phyloP scores from a whole-genome alignment of 2,797 vertebrate genomes.

The Iguana delicatissima region DNA sequence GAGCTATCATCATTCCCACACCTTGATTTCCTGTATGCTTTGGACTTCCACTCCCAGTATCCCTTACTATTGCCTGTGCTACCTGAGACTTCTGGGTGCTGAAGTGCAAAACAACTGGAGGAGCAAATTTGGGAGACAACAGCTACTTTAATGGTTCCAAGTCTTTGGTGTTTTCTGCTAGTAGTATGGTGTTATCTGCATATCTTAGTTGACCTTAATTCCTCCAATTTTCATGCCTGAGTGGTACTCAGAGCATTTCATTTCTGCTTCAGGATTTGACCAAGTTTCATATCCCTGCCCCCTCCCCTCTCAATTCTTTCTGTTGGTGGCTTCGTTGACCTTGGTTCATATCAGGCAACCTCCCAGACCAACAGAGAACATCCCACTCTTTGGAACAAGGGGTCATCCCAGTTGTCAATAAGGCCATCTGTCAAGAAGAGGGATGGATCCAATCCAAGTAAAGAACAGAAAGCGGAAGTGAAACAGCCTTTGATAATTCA shows the following conservation, averaged over 20 bases:
- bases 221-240: too few relatives aligned
- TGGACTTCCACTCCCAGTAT: background rate
- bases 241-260: too few relatives aligned
- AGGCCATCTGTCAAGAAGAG: background rate
- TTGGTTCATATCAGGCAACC: background rate
- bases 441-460: background rate
- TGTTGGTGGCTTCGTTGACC: background rate
- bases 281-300: too few relatives aligned
- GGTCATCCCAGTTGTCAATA: background rate
- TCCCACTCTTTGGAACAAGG: background rate
- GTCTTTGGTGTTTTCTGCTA: too few relatives aligned
- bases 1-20: too few relatives aligned
- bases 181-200: too few relatives aligned
- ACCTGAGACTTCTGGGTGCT: background rate
- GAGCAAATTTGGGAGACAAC: too few relatives aligned
- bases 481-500: background rate
- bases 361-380: slow-evolving; percentile 3
- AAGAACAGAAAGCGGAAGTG: background rate
- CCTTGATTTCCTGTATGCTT: too few relatives aligned
- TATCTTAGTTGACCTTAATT: too few relatives aligned
- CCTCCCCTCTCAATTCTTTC: background rate
- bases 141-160: too few relatives aligned
- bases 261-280: too few relatives aligned
- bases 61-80: background rate
- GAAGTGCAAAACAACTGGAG: background rate